Base-by-base conservation (phyloP, 2,797 vertebrate genomes). In the Anguilla anguilla region DNA sequence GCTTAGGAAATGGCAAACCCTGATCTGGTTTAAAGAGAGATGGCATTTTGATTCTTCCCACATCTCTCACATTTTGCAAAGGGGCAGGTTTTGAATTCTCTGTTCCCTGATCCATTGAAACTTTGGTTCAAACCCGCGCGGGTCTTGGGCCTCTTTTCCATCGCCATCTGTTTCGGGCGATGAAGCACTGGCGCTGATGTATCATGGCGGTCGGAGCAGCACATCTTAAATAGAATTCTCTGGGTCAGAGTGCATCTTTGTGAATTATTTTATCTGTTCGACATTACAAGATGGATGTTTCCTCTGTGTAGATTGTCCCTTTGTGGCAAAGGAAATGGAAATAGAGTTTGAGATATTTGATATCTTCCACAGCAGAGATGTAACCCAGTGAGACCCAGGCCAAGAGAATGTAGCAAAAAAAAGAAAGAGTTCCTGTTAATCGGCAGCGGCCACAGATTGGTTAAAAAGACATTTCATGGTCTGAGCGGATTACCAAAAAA, bases 181-280 rank as follows among this genome's bases (percentile, higher is more conserved):
- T 74, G 51, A 61, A 86, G 85, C 85, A 31, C 4, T n/a, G 43
- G 64, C 55, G 19, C 69, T 74, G 85, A 74, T 86, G 31, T 86
- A 22, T 86, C 17, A 85, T 69, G n/a, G 46, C n/a, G 43, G 25
- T 49, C 13, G 43, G 10, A 28, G 64, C n/a, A 53, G 85, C 85
- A 86, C 85, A 86, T 74, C 25, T 74, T 86, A 69, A 53, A 86
- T 72, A 31, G 85, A 86, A 72, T 74, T 49, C 39, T 13, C 22
- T 72, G 25, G 85, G 43, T 19, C 59, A 74, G 59, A 86, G 85
- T 74, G 25, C 9, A 22, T 51, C 69, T 86, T 86, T 86, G 61
- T 85, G 43, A 51, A 74, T 74, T 86, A 39, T 61, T 74, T 86
- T 39, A 86, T 53, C 85, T 74, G 22, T 53, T n/a, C 10, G 51